Evolutionary conservation across 1,140 invertebrate species (phyloP), one percentile per base, ranked within the genome.

Genomic region (Stenopsyche tienmushanensis): DNA sequence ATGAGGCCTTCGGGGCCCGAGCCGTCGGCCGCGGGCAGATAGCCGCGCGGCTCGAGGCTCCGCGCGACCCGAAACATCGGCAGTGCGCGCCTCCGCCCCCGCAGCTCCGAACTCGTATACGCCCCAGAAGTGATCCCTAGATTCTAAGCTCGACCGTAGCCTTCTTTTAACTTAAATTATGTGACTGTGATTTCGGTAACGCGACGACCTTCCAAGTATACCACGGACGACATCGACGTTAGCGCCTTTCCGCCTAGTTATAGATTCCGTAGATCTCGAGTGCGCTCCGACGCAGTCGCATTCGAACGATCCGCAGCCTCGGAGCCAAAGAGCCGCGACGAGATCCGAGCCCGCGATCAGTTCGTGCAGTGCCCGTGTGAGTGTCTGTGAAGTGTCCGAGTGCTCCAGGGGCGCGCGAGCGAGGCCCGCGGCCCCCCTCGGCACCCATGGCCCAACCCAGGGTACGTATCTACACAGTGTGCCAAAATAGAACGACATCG

Each of bases 371-470:
- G 29, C 29, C 29, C 13, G 29, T 26, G 57, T 60, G 13, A 47
- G 57, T 60, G 57, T 49, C 24, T 42, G 57, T 60, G 57, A 47
- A 60, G 57, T 60, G 57, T 15, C 41, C 42, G 42, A 34, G 57
- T 47, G 57, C 20, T 21, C 29, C 21, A 21, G 42, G 57, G 57
- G 39, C 24, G 42, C 57, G 39, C n/a, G 41, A 60, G n/a, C 44
- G 57, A 41, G 57, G 57, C 41, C 41, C 57, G 57, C 57, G 57
- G 57, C 13, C 57, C 42, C 41, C 41, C 57, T 24, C 57, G 57
- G 57, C 57, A 60, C 57, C 45, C 57, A 81, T 81, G 80, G 80
- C 80, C 80, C 80, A 81, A 77, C 78, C 80, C 77, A 80, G 80
- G 78, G 80, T 81, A 81, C 71, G 80, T 81, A 81, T 73, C 57